Conservation (phyloP, 2,888 invertebrate genomes). For the Calliopum simillimum region DNA sequence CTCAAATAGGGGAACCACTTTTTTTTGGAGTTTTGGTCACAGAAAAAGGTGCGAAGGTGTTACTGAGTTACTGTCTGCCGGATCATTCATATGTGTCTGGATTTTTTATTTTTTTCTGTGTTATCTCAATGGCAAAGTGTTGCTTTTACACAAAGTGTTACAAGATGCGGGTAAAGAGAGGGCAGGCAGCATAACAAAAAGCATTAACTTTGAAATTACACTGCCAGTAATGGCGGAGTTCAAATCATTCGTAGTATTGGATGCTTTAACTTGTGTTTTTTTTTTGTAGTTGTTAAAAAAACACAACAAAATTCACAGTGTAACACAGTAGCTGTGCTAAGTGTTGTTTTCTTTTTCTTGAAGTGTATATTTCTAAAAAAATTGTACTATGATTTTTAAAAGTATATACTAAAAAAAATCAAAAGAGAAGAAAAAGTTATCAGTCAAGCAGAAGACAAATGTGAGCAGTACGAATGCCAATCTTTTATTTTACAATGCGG, state of each 20-base stretch:
- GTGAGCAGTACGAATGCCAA: too few relatives aligned
- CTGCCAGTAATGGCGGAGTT: background rate
- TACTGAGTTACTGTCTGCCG: background rate
- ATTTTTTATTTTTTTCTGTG: background rate
- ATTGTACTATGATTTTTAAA: too few relatives aligned
- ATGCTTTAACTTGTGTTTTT: background rate
- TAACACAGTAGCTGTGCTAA: conserved; percentile 28
- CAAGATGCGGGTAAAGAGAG: background rate
- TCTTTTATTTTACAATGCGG: too few relatives aligned
- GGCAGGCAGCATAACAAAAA: background rate
- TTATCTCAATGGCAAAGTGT: background rate
- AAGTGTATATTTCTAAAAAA: too few relatives aligned
- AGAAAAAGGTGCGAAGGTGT: conserved; percentile 21
- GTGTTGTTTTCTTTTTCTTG: conserved; percentile 2
- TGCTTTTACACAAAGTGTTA: background rate
- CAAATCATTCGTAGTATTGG: background rate
- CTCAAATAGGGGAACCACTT: too few relatives aligned
- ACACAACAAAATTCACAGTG: conserved; percentile 2
- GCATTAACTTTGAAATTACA: background rate
- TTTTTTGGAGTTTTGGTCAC: too few relatives aligned
- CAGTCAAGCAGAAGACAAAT: too few relatives aligned
- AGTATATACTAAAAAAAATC: too few relatives aligned
- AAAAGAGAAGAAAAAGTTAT: too few relatives aligned
- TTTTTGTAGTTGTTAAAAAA: background rate
- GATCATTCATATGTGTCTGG: too few relatives aligned